A percentile compares a stretch with the other conserved stretches of the same genome.
Evolutionary conservation across 2,113 vertebrate species (phyloP).

Genomic region (Melanostigma gelatinosum): DNA sequence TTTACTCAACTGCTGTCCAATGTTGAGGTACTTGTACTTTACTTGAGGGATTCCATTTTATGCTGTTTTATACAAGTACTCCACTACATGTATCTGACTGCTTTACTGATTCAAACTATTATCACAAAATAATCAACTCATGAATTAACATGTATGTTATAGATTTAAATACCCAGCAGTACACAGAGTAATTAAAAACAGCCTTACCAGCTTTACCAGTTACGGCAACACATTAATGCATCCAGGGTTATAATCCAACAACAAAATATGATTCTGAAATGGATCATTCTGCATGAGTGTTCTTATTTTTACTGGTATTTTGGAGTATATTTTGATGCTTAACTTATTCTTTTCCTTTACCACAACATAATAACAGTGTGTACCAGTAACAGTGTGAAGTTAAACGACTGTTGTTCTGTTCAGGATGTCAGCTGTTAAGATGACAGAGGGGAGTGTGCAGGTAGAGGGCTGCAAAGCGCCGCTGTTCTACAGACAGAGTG

Average conservation of each 20-base stretch:
- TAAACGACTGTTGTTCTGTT: background rate
- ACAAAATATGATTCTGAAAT: background rate
- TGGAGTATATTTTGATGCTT: background rate
- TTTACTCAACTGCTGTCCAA: background rate
- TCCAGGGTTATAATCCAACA: background rate
- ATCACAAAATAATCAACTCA: background rate
- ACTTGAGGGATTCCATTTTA: background rate
- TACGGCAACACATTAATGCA: background rate
- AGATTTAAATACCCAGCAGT: background rate
- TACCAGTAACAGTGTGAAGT: background rate
- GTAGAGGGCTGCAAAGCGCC: conserved; percentile 81
- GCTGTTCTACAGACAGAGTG: conserved; percentile 89
- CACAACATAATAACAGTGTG: too few relatives aligned
- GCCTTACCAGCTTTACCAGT: background rate
- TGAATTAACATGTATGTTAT: background rate
- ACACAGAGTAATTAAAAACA: background rate
- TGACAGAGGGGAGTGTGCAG: conserved; percentile 78
- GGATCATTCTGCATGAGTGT: background rate
- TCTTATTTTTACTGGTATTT: background rate
- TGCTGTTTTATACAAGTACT: background rate
- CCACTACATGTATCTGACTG: background rate
- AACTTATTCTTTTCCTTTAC: background rate
- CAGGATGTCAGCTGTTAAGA: conserved; percentile 83
- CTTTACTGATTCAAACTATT: background rate
- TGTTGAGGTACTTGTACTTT: too few relatives aligned